phyloP scores from a whole-genome alignment of 2,797 vertebrate genomes.

The Pangasius mekongensis region DNA sequence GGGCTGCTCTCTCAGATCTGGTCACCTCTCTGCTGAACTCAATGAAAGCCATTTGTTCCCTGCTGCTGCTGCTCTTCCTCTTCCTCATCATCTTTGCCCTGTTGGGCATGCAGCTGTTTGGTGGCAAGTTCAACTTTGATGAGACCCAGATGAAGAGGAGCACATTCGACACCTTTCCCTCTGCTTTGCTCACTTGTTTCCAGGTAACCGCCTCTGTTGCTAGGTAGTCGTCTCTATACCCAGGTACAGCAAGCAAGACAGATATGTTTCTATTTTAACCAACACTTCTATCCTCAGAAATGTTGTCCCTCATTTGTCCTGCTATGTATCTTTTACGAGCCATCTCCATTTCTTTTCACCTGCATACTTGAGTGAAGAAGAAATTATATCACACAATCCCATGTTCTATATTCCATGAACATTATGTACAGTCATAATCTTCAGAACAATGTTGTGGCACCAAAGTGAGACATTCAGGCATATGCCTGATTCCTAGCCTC shows the following conservation, averaged over 20 bases:
- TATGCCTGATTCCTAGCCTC: not conserved
- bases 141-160: constrained; percentile 97
- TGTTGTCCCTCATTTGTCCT: not conserved
- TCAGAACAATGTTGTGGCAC: not conserved
- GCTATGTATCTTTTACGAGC: not conserved
- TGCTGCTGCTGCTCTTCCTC: constrained; percentile 95
- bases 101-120: constrained; percentile 98
- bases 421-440: not conserved
- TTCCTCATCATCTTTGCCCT: constrained; percentile 99
- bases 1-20: constrained; percentile 95
- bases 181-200: constrained; percentile 96
- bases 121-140: constrained; percentile 98
- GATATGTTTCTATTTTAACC: not conserved
- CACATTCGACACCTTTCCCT: constrained; percentile 97
- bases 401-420: not conserved
- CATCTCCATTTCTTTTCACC: not conserved
- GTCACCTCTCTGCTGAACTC: constrained; percentile 97
- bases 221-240: not conserved
- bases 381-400: not conserved
- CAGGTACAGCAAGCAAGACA: not conserved
- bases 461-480: not conserved
- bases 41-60: constrained; percentile 98
- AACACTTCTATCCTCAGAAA: not conserved
- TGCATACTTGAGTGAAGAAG: not conserved
- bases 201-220: constrained; percentile 77